These are phyloP conservation scores for Andrena camellia DNA, from an alignment of 2,888 invertebrate species.

Conservation along the genomic window DNA sequence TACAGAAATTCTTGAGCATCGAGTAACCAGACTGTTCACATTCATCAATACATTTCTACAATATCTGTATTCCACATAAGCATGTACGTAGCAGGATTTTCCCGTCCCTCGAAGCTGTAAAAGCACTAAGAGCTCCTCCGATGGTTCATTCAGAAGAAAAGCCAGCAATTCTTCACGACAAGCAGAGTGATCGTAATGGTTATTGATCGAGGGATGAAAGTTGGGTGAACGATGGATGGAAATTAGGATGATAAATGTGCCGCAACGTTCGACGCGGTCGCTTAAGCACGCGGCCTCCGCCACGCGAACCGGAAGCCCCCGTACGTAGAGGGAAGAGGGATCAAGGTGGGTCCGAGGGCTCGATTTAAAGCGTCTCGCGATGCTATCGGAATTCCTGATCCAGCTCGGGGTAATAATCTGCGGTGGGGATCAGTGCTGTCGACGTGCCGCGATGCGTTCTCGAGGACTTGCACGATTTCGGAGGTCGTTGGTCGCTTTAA, in stretches of 20 bases:
- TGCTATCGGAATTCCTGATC: neutral
- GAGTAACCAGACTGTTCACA: no score
- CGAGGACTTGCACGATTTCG: neutral
- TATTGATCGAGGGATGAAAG: conserved; percentile 40
- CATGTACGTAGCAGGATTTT: neutral
- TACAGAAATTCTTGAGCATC: no score
- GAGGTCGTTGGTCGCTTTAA: neutral
- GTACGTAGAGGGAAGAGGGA: neutral
- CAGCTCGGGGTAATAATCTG: neutral
- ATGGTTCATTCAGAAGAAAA: neutral
- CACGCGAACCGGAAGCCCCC: neutral
- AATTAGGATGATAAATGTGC: conserved; percentile 44
- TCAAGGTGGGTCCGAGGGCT: neutral
- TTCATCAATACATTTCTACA: no score
- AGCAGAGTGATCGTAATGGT: neutral
- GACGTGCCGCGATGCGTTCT: neutral
- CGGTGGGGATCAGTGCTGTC: neutral
- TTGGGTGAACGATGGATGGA: conserved; percentile 33
- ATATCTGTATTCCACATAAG: no score
- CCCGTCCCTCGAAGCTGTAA: neutral
- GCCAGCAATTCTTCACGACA: neutral
- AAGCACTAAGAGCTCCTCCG: neutral
- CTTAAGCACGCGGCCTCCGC: neutral
- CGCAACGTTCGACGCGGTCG: neutral
- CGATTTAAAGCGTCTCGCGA: conserved; percentile 9